Percentiles rank a stretch among this genome's conserved stretches.
Evolutionary conservation across 2,113 vertebrate species (phyloP).

Genomic region (Pseudopodoces humilis): DNA sequence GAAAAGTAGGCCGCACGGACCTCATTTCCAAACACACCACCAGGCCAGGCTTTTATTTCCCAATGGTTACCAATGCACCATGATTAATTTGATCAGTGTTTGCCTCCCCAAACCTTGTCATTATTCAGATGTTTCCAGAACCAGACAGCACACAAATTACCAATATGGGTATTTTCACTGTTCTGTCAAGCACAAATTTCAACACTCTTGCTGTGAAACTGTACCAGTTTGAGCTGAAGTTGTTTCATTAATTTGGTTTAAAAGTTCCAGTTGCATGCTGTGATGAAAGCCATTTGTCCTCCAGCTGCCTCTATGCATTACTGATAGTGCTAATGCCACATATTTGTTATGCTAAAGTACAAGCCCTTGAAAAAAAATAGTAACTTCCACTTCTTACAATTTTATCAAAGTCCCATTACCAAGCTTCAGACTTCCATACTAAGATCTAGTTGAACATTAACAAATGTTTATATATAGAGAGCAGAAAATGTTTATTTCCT

Average conservation of each 20-base stretch:
- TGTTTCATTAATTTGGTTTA: not conserved
- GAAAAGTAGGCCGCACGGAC: rapidly evolving
- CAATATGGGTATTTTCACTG: not conserved
- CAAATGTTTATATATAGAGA: not conserved
- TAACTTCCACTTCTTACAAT: not conserved
- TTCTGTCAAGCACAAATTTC: not conserved
- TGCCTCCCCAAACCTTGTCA: not conserved
- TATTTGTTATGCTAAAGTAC: not conserved
- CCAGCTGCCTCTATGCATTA: not conserved
- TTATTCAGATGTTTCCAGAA: not conserved
- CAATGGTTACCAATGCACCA: rapidly evolving
- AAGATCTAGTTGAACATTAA: not conserved
- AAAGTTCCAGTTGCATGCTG: not conserved
- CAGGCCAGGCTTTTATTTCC: not conserved
- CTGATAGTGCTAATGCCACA: not conserved
- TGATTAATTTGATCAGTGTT: not conserved
- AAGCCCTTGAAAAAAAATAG: not conserved
- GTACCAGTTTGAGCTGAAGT: not conserved
- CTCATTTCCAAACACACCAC: rapidly evolving
- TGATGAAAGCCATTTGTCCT: not conserved
- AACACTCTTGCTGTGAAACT: not conserved
- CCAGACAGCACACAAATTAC: not conserved
- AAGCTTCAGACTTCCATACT: not conserved
- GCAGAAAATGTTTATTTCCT: not conserved
- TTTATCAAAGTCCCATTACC: not conserved